These are phyloP conservation scores for Leptosomus discolor DNA, from an alignment of 2,113 vertebrate species.

Conservation along the genomic window DNA sequence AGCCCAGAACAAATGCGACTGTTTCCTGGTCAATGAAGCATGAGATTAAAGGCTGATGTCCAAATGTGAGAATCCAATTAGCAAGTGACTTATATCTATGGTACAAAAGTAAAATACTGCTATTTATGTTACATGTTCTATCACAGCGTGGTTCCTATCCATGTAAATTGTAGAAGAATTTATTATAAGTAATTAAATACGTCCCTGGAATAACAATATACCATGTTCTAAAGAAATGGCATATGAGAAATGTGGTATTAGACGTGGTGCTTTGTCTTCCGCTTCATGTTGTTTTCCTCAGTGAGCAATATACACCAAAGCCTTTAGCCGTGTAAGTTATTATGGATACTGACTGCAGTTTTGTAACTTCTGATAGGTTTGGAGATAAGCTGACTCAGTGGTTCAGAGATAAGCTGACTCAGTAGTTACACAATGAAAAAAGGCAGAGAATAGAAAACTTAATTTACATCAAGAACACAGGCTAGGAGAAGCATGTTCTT, in stretches of 20 bases:
- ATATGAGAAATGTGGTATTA: background rate
- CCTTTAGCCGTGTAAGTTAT: background rate
- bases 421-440: background rate
- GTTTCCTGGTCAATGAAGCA: constrained; percentile 42
- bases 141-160: background rate
- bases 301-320: background rate
- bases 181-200: background rate
- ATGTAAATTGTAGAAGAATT: background rate
- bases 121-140: background rate
- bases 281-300: background rate
- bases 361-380: background rate
- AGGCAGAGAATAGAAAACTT: background rate
- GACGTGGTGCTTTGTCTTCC: background rate
- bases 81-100: constrained; percentile 26
- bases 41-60: constrained; percentile 43
- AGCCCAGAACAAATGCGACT: constrained; percentile 22
- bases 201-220: background rate
- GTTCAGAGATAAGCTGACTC: background rate
- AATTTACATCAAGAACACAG: background rate
- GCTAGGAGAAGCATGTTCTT: background rate
- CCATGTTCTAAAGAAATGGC: background rate
- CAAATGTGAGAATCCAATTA: constrained; percentile 52
- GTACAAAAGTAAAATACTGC: constrained; percentile 18
- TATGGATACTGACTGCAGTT: background rate
- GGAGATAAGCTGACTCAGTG: background rate